A percentile compares a stretch with the other conserved stretches of the same genome.
These are phyloP conservation scores for Netelia virgata DNA, from an alignment of 2,888 invertebrate genomes.

Conservation along the genomic window DNA sequence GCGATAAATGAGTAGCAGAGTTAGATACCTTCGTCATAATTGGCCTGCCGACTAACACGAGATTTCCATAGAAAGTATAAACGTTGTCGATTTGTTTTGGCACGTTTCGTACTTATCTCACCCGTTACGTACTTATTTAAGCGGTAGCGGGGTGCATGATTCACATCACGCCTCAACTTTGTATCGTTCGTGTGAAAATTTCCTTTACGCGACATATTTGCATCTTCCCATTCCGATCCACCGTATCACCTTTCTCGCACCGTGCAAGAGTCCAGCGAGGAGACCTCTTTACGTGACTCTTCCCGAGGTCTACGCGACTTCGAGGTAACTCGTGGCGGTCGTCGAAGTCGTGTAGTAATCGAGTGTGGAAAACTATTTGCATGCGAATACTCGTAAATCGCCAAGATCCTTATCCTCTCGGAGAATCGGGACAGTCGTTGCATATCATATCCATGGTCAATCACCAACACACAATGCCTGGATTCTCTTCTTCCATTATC, in stretches of 20 bases:
- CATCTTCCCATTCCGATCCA: not conserved
- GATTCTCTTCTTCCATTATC: conserved; percentile 3
- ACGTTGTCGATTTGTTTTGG: conserved; percentile 52
- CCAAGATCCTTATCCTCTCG: conserved; percentile 38
- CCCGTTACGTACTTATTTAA: conserved; percentile 33
- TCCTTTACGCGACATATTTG: conserved; percentile 16
- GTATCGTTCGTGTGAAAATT: conserved; percentile 34
- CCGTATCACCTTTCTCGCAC: not conserved
- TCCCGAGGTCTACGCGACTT: not conserved
- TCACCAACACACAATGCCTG: conserved; percentile 7
- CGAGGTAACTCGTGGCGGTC: not conserved
- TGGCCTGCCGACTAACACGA: not conserved
- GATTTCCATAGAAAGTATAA: conserved; percentile 6
- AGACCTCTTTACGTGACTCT: conserved; percentile 32
- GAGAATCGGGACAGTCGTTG: conserved; percentile 42
- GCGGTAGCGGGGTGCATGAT: conserved; percentile 15
- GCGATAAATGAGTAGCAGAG: not conserved
- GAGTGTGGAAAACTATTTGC: conserved; percentile 25
- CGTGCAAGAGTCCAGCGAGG: not conserved
- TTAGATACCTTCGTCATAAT: not conserved
- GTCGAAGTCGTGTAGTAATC: not conserved
- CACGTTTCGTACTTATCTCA: conserved; percentile 45
- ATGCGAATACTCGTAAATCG: conserved; percentile 44
- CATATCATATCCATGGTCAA: conserved; percentile 43
- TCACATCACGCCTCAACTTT: conserved; percentile 39